Evolutionary conservation across 2,113 vertebrate species (phyloP).

Genomic region (Dascyllus trimaculatus): DNA sequence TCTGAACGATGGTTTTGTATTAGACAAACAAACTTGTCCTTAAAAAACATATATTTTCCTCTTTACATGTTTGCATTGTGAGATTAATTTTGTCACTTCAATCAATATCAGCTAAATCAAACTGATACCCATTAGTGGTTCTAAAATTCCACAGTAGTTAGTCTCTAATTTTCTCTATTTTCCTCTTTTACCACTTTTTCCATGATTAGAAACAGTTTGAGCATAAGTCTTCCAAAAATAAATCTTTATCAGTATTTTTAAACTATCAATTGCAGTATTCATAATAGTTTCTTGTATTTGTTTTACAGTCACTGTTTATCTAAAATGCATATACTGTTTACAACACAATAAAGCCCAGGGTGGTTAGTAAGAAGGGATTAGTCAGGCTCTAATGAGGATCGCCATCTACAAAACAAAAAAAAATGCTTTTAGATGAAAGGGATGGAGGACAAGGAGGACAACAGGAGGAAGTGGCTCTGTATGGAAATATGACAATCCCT

Average conservation of each 20-base stretch:
- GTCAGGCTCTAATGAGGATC: constrained; percentile 4
- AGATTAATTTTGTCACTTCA: too few species aligned
- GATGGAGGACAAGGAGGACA: constrained; percentile 28
- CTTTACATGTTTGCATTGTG: too few species aligned
- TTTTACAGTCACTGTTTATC: neutral
- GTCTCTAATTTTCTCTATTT: neutral
- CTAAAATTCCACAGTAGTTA: too few species aligned
- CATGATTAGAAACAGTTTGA: too few species aligned
- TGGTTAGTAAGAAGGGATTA: neutral
- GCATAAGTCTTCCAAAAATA: too few species aligned
- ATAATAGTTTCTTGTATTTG: neutral
- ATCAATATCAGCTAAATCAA: too few species aligned
- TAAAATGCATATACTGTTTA: neutral
- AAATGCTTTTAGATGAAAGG: constrained; percentile 40
- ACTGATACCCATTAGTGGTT: too few species aligned
- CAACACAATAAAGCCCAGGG: neutral
- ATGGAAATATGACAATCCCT: constrained; percentile 78
- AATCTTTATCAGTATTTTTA: too few species aligned
- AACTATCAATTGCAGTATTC: neutral
- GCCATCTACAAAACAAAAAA: constrained; percentile 7
- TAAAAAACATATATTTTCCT: too few species aligned
- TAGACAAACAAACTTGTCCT: too few species aligned
- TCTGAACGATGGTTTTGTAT: too few species aligned
- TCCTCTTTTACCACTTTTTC: neutral
- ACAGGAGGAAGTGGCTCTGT: constrained; percentile 52